Conservation (phyloP, 1,140 invertebrate species). For the Aporrectodea caliginosa region DNA sequence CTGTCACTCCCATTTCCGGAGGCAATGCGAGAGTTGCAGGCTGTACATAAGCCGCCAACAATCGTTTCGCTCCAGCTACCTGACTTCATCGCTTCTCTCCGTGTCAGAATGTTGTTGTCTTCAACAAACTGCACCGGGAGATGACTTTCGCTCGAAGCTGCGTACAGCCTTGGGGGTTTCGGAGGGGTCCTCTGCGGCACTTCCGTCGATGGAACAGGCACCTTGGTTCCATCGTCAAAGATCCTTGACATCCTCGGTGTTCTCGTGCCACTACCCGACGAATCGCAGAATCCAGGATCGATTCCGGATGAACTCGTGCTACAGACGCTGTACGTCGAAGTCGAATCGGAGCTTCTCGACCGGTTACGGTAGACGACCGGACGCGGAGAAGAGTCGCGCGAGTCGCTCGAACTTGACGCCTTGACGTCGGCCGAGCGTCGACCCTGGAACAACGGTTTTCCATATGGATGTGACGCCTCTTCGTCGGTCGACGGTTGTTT, state of each 20-base stretch:
- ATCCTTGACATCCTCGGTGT: neutral
- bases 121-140: neutral
- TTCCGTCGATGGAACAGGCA: neutral
- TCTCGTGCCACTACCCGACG: neutral
- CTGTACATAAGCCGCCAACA: neutral
- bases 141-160: neutral
- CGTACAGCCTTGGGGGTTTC: conserved; percentile 14
- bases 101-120: too few relatives aligned
- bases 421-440: neutral
- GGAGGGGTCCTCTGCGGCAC: neutral
- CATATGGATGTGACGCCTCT: neutral
- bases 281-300: conserved; percentile 17
- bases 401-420: neutral
- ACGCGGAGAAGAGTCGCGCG: neutral
- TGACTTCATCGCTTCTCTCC: too few relatives aligned
- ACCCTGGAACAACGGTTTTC: neutral
- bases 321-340: conserved; percentile 20
- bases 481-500: neutral
- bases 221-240: neutral
- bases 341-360: conserved; percentile 5
- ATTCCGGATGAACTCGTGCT: conserved; percentile 32
- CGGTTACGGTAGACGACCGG: neutral
- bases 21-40: neutral
- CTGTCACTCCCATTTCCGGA: neutral
- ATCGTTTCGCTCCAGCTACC: neutral